phyloP scores from a whole-genome alignment of 2,113 vertebrate genomes.

The Myotis davidii region DNA sequence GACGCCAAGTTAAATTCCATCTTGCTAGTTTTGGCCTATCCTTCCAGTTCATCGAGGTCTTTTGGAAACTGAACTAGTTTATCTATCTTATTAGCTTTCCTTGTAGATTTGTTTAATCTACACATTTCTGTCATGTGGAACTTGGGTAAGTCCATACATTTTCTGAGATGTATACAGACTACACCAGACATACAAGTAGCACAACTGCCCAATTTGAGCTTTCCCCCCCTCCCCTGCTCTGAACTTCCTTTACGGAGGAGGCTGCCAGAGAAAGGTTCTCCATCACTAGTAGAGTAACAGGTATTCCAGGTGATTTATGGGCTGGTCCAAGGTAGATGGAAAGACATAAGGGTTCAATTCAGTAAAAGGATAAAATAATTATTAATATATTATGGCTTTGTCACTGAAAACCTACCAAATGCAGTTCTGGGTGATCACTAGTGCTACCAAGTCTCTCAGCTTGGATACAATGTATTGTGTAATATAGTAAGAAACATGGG shows the following conservation, averaged over 20 bases:
- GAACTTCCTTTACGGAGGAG: background rate
- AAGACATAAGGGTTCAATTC: background rate
- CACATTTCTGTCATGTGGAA: background rate
- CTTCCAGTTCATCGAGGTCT: background rate
- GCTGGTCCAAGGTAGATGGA: background rate
- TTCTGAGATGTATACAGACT: background rate
- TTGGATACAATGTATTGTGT: background rate
- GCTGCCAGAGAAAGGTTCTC: background rate
- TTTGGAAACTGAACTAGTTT: background rate
- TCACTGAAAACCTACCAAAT: background rate
- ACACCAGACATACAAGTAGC: accelerated
- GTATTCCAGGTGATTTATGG: background rate
- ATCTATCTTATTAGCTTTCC: background rate
- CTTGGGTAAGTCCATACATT: background rate
- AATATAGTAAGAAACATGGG: background rate
- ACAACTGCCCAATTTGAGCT: background rate
- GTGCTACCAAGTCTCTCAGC: background rate
- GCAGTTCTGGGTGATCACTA: background rate
- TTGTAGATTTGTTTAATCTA: background rate
- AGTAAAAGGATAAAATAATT: background rate
- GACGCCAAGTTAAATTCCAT: background rate
- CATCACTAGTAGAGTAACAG: background rate
- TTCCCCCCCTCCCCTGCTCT: too few species aligned
- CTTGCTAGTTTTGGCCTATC: background rate
- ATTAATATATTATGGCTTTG: background rate